Percentiles rank a stretch among this genome's conserved stretches.
phyloP scores from a whole-genome alignment of 2,888 invertebrate species.

The Cylloceria caligata region DNA sequence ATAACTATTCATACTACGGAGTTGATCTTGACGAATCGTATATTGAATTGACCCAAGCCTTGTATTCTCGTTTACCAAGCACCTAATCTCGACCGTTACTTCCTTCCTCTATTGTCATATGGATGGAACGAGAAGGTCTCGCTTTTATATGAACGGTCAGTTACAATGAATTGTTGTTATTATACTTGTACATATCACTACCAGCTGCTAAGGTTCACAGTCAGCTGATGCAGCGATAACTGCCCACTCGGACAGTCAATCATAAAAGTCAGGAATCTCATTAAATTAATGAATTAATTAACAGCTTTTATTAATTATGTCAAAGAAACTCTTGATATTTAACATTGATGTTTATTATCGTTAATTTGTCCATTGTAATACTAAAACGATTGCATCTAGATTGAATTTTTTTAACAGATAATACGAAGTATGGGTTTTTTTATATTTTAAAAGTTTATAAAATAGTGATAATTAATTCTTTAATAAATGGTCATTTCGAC shows the following conservation, averaged over 20 bases:
- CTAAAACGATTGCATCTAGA: background rate
- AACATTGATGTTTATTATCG: background rate
- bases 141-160: conserved; percentile 64
- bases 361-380: background rate
- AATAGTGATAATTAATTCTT: no score
- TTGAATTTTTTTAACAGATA: no score
- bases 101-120: conserved; percentile 73
- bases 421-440: no score
- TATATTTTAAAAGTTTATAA: no score
- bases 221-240: conserved; percentile 73
- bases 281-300: background rate
- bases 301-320: conserved; percentile 2
- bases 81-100: conserved; percentile 74
- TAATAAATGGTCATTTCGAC: no score
- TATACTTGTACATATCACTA: conserved; percentile 5
- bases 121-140: conserved; percentile 38
- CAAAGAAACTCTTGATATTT: background rate
- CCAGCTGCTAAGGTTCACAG: conserved; percentile 52
- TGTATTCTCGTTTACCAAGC: conserved; percentile 28
- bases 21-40: conserved; percentile 6
- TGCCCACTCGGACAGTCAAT: conserved; percentile 7
- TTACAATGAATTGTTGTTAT: conserved; percentile 66
- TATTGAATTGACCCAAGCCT: background rate
- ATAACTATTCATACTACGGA: background rate
- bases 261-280: background rate